Conservation (phyloP, 2,888 invertebrate genomes). For the Cephus nigrinus region DNA sequence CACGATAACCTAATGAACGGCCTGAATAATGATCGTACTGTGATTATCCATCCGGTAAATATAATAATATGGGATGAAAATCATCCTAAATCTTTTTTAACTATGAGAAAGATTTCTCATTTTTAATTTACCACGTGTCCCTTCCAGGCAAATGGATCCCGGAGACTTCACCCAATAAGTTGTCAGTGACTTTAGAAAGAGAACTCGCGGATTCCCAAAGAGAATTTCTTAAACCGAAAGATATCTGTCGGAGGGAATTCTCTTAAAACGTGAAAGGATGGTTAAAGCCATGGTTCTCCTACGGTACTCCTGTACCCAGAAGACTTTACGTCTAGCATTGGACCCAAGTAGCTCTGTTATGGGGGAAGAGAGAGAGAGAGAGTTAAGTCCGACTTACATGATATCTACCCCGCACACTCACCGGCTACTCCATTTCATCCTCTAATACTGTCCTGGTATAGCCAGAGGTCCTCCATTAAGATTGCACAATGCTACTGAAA, state of each 20-base stretch:
- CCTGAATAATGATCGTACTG: constrained; percentile 59
- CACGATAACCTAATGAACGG: constrained; percentile 63
- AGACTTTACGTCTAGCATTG: constrained; percentile 10
- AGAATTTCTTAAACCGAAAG: not conserved
- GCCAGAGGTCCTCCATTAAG: constrained; percentile 52
- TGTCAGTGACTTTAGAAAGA: not conserved
- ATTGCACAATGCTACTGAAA: constrained; percentile 45
- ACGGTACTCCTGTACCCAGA: not conserved
- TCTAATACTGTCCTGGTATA: constrained; percentile 42
- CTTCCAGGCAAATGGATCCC: not conserved
- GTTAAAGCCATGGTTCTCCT: constrained; percentile 8
- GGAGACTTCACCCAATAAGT: not conserved
- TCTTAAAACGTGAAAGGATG: constrained; percentile 18
- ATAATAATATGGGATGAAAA: not conserved
- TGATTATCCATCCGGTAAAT: constrained; percentile 48
- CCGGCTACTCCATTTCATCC: constrained; percentile 52
- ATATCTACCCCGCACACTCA: constrained; percentile 62
- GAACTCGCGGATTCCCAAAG: not conserved
- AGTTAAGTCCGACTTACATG: constrained; percentile 64
- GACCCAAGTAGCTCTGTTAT: constrained; percentile 21
- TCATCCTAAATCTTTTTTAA: not conserved
- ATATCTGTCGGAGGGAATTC: constrained; percentile 12
- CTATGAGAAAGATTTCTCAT: not conserved
- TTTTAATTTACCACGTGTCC: not conserved
- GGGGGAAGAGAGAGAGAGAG: constrained; percentile 22